A percentile compares a stretch with the other conserved stretches of the same genome.
Evolutionary conservation across 2,797 vertebrate genomes (phyloP).

Genomic region (Peromyscus attwateri): DNA sequence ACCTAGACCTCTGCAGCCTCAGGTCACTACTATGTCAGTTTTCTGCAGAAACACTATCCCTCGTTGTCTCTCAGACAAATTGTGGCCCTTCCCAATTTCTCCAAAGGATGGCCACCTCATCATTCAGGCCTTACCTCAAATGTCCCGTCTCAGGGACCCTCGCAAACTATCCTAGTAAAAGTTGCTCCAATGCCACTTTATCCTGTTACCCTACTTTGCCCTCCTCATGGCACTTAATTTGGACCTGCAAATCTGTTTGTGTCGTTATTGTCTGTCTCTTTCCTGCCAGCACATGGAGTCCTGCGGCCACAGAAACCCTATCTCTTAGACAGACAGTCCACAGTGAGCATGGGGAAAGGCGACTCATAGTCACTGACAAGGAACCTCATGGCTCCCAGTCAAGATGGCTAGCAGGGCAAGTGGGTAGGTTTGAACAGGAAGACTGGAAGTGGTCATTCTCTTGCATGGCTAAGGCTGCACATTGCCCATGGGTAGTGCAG

Average conservation of each 20-base stretch:
- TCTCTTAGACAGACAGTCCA: constrained; percentile 20
- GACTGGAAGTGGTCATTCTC: constrained; percentile 18
- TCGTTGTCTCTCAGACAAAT: background rate
- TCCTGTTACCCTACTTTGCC: background rate
- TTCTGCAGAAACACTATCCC: background rate
- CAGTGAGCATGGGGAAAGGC: background rate
- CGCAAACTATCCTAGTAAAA: background rate
- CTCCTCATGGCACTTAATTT: background rate
- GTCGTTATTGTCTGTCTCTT: background rate
- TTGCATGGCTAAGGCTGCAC: background rate
- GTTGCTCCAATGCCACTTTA: background rate
- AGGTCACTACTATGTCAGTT: background rate
- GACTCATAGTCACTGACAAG: constrained; percentile 25
- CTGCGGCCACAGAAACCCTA: background rate
- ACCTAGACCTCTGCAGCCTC: background rate
- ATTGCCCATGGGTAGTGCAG: background rate
- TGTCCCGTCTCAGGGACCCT: constrained; percentile 1
- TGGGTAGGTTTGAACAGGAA: background rate
- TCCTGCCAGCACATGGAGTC: background rate
- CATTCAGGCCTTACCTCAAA: background rate
- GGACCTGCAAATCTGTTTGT: constrained; percentile 13
- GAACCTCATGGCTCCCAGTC: background rate
- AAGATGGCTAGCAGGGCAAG: background rate
- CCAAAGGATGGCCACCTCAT: background rate
- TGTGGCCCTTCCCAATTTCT: background rate